Evolutionary conservation across 1,140 invertebrate species (phyloP).

Genomic region (Prorops nasuta): DNA sequence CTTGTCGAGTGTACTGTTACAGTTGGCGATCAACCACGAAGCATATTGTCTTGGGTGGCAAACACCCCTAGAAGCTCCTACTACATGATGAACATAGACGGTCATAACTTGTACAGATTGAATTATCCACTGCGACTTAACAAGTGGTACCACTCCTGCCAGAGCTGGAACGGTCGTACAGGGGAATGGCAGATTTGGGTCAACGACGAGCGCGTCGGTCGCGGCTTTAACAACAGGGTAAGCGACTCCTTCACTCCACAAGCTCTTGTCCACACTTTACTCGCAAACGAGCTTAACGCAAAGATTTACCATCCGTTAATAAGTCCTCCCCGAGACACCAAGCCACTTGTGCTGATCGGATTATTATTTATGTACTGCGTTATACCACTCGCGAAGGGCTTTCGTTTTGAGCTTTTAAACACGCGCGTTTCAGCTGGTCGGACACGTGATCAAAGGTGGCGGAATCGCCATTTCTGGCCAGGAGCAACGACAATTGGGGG

Average conservation of each 20-base stretch:
- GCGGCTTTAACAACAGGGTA: constrained; percentile 81
- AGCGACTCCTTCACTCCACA: too few species aligned
- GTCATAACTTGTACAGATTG: constrained; percentile 76
- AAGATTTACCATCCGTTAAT: background rate
- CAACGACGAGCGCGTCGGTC: constrained; percentile 75
- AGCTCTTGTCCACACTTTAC: too few species aligned
- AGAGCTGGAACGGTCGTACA: constrained; percentile 81
- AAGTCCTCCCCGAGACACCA: background rate
- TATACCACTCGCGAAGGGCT: background rate
- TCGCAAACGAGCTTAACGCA: background rate
- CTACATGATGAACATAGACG: constrained; percentile 74
- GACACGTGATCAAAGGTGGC: constrained; percentile 72
- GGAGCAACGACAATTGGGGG: constrained; percentile 63
- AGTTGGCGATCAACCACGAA: constrained; percentile 70
- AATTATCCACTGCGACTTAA: constrained; percentile 78
- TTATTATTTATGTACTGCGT: background rate
- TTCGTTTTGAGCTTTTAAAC: too few species aligned
- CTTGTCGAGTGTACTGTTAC: constrained; percentile 28
- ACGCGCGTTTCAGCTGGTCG: constrained; percentile 74
- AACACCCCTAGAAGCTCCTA: constrained; percentile 77
- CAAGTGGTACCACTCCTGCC: constrained; percentile 81
- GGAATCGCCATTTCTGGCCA: constrained; percentile 73
- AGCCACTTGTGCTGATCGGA: background rate
- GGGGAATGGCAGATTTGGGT: constrained; percentile 87
- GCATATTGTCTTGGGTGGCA: constrained; percentile 74